Percentiles rank a stretch among this genome's conserved stretches.
Evolutionary conservation across 2,797 vertebrate genomes (phyloP).

Genomic region (Coluber constrictor): DNA sequence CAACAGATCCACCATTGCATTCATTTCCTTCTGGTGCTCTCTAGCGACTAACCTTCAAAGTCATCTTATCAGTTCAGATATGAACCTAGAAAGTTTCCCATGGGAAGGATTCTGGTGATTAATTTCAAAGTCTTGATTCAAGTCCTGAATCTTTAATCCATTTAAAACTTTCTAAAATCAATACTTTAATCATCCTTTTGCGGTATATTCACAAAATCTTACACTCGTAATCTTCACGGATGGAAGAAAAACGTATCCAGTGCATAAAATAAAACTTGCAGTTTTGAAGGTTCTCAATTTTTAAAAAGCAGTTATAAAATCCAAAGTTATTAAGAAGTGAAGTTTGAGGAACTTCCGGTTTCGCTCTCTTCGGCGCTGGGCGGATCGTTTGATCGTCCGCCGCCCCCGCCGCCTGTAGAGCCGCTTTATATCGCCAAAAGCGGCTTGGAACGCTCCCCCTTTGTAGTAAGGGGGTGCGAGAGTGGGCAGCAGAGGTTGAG

Average conservation of each 20-base stretch:
- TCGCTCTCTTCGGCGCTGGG: too few species aligned
- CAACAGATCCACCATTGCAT: neutral
- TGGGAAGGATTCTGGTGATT: neutral
- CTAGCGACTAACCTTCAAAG: neutral
- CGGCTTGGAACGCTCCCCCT: too few species aligned
- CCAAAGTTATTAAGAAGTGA: too few species aligned
- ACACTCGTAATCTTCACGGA: neutral
- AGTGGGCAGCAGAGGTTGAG: too few species aligned
- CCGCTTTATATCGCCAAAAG: too few species aligned
- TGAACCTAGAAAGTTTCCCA: neutral
- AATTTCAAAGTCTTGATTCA: neutral
- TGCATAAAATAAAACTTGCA: neutral
- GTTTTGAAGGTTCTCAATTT: too few species aligned
- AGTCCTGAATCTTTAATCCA: neutral
- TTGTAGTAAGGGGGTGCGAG: too few species aligned
- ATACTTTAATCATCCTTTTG: neutral
- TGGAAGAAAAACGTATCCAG: neutral
- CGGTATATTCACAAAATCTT: neutral
- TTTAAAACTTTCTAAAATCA: neutral
- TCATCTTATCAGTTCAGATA: neutral
- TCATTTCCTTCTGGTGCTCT: neutral
- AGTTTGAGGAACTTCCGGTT: too few species aligned
- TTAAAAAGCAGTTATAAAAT: too few species aligned
- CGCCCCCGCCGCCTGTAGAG: too few species aligned
- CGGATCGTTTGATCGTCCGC: too few species aligned